Conservation (phyloP, 2,113 vertebrate species). For the Tiliqua scincoides region DNA sequence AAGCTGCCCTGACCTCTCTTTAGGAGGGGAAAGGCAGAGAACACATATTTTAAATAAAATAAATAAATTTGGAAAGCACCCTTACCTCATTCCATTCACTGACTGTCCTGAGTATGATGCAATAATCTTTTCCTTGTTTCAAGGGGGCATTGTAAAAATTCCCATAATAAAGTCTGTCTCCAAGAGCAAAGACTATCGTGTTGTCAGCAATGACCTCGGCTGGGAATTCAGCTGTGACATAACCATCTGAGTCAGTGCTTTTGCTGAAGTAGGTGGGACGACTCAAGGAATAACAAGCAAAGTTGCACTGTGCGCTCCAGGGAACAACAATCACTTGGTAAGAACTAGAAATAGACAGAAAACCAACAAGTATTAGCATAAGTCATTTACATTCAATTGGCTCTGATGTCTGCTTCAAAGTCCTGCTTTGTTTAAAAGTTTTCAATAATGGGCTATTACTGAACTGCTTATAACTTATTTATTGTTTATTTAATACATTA, state of each 20-base stretch:
- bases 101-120: slow-evolving; percentile 84
- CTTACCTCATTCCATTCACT: slow-evolving; percentile 89
- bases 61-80: slow-evolving; percentile 28
- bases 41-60: not conserved
- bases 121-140: slow-evolving; percentile 84
- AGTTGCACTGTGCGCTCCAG: slow-evolving; percentile 75
- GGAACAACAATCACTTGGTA: slow-evolving; percentile 93
- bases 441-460: not conserved
- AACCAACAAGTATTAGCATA: slow-evolving; percentile 40
- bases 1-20: not conserved
- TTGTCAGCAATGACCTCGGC: slow-evolving; percentile 74
- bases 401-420: not conserved
- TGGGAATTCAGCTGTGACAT: slow-evolving; percentile 84
- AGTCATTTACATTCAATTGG: not conserved
- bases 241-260: slow-evolving; percentile 66
- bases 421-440: not conserved
- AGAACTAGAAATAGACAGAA: slow-evolving; percentile 77
- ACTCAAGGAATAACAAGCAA: slow-evolving; percentile 82
- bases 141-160: slow-evolving; percentile 90
- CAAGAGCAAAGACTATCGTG: slow-evolving; percentile 80
- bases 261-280: slow-evolving; percentile 71
- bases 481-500: too few relatives aligned
- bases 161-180: slow-evolving; percentile 87
- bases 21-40: not conserved
- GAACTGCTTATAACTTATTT: not conserved